These are phyloP conservation scores for Odontophorus gujanensis DNA, from an alignment of 2,113 vertebrate species.

Conservation along the genomic window DNA sequence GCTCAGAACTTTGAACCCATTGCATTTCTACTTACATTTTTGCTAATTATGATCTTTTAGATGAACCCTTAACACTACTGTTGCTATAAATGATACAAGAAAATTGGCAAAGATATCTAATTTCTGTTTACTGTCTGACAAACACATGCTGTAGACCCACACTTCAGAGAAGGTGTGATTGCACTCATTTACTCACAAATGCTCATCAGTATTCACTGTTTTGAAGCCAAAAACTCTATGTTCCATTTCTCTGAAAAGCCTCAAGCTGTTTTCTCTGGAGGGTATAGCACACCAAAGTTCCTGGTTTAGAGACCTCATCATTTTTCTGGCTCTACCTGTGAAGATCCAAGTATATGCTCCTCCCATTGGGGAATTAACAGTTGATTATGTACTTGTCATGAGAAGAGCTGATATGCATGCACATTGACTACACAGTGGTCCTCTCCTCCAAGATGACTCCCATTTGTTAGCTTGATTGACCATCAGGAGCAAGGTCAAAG, in stretches of 20 bases:
- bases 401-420: too few species aligned
- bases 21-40: background rate
- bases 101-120: background rate
- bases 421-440: too few species aligned
- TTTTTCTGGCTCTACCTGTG: background rate
- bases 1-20: background rate
- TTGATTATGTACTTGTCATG: too few species aligned
- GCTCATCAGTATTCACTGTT: accelerated
- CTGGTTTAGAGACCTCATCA: background rate
- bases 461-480: too few species aligned
- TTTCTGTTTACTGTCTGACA: background rate
- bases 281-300: background rate
- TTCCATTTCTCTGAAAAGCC: background rate
- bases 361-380: too few species aligned
- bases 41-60: background rate
- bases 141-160: background rate
- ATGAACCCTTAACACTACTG: background rate
- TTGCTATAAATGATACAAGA: background rate
- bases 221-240: background rate
- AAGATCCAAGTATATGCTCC: background rate
- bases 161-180: background rate
- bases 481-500: too few species aligned
- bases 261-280: background rate
- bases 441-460: too few species aligned
- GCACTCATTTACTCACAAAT: background rate